A percentile compares a stretch with the other conserved stretches of the same genome.
These are phyloP conservation scores for Mirounga angustirostris DNA, from an alignment of 2,113 vertebrate genomes.

Conservation along the genomic window DNA sequence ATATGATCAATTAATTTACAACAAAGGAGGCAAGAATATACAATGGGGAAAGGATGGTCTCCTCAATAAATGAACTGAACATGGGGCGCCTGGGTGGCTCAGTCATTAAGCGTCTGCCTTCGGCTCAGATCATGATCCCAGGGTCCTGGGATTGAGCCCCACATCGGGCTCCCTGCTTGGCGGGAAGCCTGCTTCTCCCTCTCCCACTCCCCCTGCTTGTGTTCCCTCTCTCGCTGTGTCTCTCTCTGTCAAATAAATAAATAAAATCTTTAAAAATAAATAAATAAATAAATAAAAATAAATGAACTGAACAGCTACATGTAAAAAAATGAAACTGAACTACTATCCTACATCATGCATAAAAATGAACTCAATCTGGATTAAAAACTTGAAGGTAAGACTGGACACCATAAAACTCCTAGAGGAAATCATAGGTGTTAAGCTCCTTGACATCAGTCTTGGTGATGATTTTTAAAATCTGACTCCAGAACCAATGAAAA, in stretches of 20 bases:
- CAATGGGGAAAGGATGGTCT: not conserved
- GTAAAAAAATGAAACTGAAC: not conserved
- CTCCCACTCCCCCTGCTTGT: no score
- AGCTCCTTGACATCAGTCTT: not conserved
- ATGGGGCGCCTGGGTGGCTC: no score
- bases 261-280: no score
- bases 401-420: not conserved
- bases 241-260: no score
- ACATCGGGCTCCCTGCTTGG: no score
- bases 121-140: no score
- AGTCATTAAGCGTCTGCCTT: no score
- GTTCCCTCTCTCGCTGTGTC: no score
- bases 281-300: not conserved
- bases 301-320: not conserved
- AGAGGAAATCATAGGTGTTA: not conserved
- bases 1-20: not conserved
- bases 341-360: not conserved
- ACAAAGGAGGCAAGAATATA: not conserved
- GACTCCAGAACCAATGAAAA: not conserved
- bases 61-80: not conserved
- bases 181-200: no score
- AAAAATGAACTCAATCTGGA: not conserved
- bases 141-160: no score
- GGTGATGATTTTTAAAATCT: not conserved
- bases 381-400: not conserved